Conservation (phyloP, 2,113 vertebrate genomes). For the Steatornis caripensis region DNA sequence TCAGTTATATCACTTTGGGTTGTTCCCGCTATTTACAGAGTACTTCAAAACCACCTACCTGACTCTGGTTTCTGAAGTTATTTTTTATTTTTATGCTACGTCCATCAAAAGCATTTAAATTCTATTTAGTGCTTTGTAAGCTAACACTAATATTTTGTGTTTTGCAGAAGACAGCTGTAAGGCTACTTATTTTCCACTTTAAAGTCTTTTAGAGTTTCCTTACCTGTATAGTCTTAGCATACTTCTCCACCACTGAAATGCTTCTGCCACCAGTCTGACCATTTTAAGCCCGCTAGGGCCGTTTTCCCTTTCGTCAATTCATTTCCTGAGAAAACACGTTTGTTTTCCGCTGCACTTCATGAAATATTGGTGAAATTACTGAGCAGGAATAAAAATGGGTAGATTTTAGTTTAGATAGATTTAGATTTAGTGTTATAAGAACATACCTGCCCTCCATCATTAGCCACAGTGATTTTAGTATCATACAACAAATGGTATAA, state of each 20-base stretch:
- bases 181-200: background rate
- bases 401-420: no score
- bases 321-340: background rate
- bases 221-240: background rate
- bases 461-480: background rate
- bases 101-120: slow-evolving; percentile 56
- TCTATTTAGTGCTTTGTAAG: slow-evolving; percentile 50
- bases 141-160: slow-evolving; percentile 22
- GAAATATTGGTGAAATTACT: background rate
- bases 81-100: background rate
- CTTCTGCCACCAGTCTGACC: background rate
- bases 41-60: slow-evolving; percentile 45
- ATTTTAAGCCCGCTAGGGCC: background rate
- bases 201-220: background rate
- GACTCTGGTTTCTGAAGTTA: slow-evolving; percentile 9
- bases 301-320: background rate
- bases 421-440: background rate
- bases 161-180: background rate
- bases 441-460: background rate
- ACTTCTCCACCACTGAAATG: background rate
- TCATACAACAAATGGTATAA: background rate
- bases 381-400: background rate
- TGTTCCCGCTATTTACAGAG: slow-evolving; percentile 54
- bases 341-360: background rate
- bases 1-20: slow-evolving; percentile 46